These are phyloP conservation scores for Leptoclinus maculatus DNA, from an alignment of 2,797 vertebrate genomes.

Conservation along the genomic window DNA sequence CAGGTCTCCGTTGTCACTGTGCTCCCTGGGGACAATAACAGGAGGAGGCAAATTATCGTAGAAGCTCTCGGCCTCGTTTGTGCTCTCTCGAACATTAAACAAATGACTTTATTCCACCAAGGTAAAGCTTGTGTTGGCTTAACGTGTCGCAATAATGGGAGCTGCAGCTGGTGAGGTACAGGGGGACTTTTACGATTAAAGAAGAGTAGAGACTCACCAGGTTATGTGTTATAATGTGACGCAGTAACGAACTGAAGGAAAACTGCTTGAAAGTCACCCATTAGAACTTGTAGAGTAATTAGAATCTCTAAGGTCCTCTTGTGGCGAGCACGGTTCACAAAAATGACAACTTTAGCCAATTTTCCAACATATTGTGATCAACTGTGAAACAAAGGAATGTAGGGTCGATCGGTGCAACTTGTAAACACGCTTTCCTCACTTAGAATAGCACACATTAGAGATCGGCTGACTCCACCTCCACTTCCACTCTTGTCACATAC, in stretches of 20 bases:
- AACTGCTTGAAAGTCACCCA: background rate
- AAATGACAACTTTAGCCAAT: background rate
- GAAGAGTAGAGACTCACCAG: background rate
- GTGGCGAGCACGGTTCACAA: background rate
- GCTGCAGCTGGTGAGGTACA: background rate
- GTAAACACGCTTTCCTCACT: slow-evolving; percentile 35
- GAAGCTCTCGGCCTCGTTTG: slow-evolving; percentile 57
- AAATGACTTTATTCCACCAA: slow-evolving; percentile 62
- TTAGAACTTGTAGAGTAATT: background rate
- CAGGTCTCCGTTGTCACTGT: background rate
- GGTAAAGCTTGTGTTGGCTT: slow-evolving; percentile 34
- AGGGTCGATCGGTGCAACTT: background rate
- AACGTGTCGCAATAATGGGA: slow-evolving; percentile 14
- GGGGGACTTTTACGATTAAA: background rate
- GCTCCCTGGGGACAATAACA: slow-evolving; percentile 52
- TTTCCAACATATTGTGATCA: background rate
- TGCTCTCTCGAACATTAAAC: slow-evolving; percentile 65
- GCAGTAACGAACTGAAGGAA: background rate
- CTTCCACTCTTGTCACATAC: slow-evolving; percentile 36
- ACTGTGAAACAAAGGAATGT: background rate
- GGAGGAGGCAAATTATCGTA: slow-evolving; percentile 70
- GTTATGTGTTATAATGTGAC: background rate
- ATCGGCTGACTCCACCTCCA: slow-evolving; percentile 10
- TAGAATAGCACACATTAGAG: slow-evolving; percentile 9
- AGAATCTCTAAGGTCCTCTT: background rate